These are phyloP conservation scores for Dasysyrphus tricinctus DNA, from an alignment of 2,888 invertebrate species.

Conservation along the genomic window DNA sequence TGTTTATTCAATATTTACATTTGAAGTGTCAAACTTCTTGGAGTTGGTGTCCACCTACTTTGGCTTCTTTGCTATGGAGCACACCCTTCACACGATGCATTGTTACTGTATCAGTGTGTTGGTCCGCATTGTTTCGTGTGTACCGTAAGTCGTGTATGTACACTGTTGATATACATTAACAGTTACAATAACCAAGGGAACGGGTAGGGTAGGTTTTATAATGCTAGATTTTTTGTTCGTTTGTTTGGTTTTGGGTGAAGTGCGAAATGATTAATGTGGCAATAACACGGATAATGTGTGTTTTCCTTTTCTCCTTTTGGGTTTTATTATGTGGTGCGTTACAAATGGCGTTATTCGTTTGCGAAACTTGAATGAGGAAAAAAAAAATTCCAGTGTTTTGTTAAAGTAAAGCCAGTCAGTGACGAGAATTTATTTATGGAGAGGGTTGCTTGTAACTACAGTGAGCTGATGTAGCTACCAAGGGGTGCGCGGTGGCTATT, in stretches of 20 bases:
- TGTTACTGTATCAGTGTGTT: constrained; percentile 39
- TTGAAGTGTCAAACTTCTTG: constrained; percentile 70
- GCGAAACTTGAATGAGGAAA: constrained; percentile 38
- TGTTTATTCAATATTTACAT: constrained; percentile 72
- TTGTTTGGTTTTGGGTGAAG: constrained; percentile 63
- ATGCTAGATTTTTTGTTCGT: constrained; percentile 49
- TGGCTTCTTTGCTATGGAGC: constrained; percentile 65
- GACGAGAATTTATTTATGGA: constrained; percentile 73
- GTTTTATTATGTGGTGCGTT: constrained; percentile 54
- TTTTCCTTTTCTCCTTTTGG: constrained; percentile 67
- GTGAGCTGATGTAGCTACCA: neutral
- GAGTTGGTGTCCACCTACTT: constrained; percentile 71
- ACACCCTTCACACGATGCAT: constrained; percentile 59
- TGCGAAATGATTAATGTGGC: constrained; percentile 76
- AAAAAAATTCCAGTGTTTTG: constrained; percentile 20
- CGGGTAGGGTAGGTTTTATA: constrained; percentile 37
- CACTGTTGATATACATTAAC: neutral
- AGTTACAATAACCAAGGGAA: constrained; percentile 37
- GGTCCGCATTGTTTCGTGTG: constrained; percentile 4
- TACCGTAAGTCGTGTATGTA: neutral
- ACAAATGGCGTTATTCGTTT: constrained; percentile 64
- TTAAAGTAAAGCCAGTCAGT: constrained; percentile 66
- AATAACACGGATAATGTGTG: constrained; percentile 76
- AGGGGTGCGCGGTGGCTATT: neutral
- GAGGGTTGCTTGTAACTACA: constrained; percentile 75